Evolutionary conservation across 2,113 vertebrate genomes (phyloP).

Genomic region (Apteryx owenii): DNA sequence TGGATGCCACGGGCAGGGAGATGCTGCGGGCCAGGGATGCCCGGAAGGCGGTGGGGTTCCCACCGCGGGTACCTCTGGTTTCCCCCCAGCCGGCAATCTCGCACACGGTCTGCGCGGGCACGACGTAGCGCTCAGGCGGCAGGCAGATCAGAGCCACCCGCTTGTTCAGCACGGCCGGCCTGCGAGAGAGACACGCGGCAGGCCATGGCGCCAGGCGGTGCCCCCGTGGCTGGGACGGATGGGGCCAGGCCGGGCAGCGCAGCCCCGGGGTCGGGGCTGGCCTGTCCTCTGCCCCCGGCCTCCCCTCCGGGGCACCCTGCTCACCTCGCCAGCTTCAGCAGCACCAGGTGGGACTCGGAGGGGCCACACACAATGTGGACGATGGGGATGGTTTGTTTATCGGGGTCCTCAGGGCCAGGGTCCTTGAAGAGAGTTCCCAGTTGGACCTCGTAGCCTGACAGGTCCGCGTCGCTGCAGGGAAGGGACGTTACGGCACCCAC

Average conservation of each 20-base stretch:
- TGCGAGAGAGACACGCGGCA: slow-evolving; percentile 8
- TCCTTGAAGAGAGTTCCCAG: slow-evolving; percentile 89
- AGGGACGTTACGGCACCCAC: background rate
- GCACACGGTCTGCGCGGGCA: slow-evolving; percentile 83
- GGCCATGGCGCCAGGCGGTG: background rate
- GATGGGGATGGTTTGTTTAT: slow-evolving; percentile 84
- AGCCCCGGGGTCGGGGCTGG: too few relatives aligned
- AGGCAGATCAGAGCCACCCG: slow-evolving; percentile 94
- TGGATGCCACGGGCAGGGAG: too few relatives aligned
- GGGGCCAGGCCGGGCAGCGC: too few relatives aligned
- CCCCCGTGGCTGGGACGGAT: too few relatives aligned
- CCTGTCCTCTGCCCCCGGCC: too few relatives aligned
- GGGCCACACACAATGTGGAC: slow-evolving; percentile 89
- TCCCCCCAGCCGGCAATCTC: slow-evolving; percentile 97
- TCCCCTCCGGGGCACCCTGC: background rate
- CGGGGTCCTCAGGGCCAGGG: slow-evolving; percentile 82
- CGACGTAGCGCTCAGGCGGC: slow-evolving; percentile 89
- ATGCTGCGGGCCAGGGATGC: too few relatives aligned
- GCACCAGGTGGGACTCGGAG: slow-evolving; percentile 89
- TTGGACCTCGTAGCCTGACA: slow-evolving; percentile 87
- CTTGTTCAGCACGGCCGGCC: slow-evolving; percentile 84
- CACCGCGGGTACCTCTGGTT: slow-evolving; percentile 78
- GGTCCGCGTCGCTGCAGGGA: slow-evolving; percentile 82
- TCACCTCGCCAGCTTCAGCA: slow-evolving; percentile 90
- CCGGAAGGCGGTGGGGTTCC: background rate